Conservation (phyloP, 2,797 vertebrate genomes). For the Enteromius thamalakanensis region DNA sequence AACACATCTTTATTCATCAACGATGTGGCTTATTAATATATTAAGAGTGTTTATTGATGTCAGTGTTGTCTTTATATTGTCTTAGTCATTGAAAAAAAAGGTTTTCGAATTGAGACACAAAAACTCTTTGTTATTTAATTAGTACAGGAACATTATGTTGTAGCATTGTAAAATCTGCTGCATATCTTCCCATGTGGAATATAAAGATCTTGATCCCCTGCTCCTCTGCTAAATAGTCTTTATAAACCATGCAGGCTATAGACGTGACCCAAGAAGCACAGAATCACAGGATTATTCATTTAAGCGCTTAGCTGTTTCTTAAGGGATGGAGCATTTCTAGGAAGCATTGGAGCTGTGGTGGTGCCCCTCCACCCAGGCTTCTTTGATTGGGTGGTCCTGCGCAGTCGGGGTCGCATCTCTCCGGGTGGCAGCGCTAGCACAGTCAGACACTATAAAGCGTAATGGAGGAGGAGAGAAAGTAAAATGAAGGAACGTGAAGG, state of each 20-base stretch:
- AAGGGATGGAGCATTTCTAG: conserved; percentile 16
- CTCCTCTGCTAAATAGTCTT: conserved; percentile 25
- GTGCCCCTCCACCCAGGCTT: neutral
- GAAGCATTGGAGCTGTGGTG: neutral
- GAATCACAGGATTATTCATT: conserved; percentile 42
- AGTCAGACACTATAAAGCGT: conserved; percentile 14
- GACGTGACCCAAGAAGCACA: neutral
- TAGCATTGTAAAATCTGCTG: neutral
- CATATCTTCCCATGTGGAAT: neutral
- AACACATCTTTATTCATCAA: neutral
- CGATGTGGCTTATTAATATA: neutral
- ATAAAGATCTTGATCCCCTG: neutral
- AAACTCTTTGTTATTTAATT: neutral
- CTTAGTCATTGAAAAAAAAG: neutral
- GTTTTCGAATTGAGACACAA: neutral
- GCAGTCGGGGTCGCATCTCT: conserved; percentile 8
- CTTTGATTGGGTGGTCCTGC: conserved; percentile 29
- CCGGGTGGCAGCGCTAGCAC: neutral
- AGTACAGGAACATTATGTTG: neutral
- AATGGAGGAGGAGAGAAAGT: conserved; percentile 29
- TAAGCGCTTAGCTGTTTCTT: conserved; percentile 32
- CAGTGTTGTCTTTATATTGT: neutral
- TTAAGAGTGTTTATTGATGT: neutral
- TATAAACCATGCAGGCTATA: neutral
- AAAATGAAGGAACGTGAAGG: conserved; percentile 48